Percentiles rank a stretch among this genome's conserved stretches.
Conservation (phyloP, 2,113 vertebrate species). For the Perca schrenkii region DNA sequence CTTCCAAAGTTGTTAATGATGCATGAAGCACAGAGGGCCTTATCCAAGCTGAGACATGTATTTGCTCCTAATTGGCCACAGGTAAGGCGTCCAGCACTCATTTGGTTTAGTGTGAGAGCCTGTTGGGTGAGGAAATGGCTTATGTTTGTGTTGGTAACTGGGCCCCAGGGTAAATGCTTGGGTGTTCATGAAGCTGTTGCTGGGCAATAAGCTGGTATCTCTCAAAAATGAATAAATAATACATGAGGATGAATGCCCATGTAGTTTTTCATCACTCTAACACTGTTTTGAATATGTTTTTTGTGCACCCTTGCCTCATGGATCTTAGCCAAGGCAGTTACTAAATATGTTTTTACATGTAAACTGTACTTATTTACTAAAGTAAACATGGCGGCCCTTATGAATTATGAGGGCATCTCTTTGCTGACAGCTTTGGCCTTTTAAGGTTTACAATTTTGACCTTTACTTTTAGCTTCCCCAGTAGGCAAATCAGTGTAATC, state of each 20-base stretch:
- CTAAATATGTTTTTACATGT: neutral
- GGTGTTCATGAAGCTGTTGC: conserved; percentile 29
- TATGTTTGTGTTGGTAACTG: conserved; percentile 49
- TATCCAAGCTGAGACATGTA: conserved; percentile 40
- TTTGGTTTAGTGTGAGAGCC: conserved; percentile 42
- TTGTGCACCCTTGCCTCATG: neutral
- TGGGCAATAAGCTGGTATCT: conserved; percentile 20
- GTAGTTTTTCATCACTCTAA: neutral
- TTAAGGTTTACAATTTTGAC: conserved; percentile 24
- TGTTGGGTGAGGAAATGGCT: conserved; percentile 34
- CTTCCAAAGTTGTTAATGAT: conserved; percentile 50
- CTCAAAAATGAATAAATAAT: conserved; percentile 16
- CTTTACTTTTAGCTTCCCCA: conserved; percentile 46
- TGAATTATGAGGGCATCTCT: neutral
- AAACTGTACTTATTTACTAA: neutral
- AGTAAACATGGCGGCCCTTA: conserved; percentile 4
- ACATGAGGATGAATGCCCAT: neutral
- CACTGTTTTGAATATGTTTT: neutral
- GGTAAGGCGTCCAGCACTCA: conserved; percentile 37
- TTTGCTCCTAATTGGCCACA: conserved; percentile 62
- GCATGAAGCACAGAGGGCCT: conserved; percentile 51
- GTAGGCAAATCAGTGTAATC: conserved; percentile 26
- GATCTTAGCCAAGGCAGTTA: neutral
- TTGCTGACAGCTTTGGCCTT: conserved; percentile 21
- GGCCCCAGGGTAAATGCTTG: conserved; percentile 25